These are phyloP conservation scores for Hydrolagus colliei DNA, from an alignment of 2,797 vertebrate species.

Conservation along the genomic window DNA sequence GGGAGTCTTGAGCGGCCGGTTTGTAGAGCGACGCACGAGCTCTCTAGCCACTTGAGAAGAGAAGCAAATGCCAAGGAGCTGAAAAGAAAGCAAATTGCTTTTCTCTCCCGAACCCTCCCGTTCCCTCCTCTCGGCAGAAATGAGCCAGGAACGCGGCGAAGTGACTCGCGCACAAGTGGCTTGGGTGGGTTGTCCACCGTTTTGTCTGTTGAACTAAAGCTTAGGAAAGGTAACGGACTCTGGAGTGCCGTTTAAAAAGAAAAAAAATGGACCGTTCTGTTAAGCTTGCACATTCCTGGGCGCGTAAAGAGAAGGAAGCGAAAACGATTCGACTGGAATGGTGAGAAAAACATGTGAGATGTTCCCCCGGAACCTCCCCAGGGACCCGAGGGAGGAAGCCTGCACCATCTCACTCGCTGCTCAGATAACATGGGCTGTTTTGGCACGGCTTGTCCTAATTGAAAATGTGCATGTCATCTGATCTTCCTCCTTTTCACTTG, in stretches of 20 bases:
- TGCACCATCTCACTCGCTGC: not conserved
- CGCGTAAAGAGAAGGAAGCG: not conserved
- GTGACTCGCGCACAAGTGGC: not conserved
- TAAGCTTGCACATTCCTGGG: not conserved
- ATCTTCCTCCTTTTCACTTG: not conserved
- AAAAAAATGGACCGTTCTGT: not conserved
- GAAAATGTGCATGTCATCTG: not conserved
- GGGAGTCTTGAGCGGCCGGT: too few relatives aligned
- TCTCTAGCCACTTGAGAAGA: too few relatives aligned
- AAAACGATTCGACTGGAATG: not conserved
- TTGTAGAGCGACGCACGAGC: too few relatives aligned
- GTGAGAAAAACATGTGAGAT: not conserved
- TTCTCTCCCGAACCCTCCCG: too few relatives aligned
- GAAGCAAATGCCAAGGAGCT: too few relatives aligned
- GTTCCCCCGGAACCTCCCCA: not conserved
- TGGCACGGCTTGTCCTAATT: not conserved
- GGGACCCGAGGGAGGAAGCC: not conserved
- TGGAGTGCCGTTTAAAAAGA: not conserved
- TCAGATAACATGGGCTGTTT: not conserved
- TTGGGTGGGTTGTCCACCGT: not conserved
- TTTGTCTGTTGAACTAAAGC: not conserved
- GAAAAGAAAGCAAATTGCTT: too few relatives aligned
- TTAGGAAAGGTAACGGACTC: not conserved
- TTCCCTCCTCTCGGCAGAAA: not conserved
- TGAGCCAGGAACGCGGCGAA: not conserved